These are phyloP conservation scores for Pteropus rufus DNA, from an alignment of 2,797 vertebrate species.

Conservation along the genomic window DNA sequence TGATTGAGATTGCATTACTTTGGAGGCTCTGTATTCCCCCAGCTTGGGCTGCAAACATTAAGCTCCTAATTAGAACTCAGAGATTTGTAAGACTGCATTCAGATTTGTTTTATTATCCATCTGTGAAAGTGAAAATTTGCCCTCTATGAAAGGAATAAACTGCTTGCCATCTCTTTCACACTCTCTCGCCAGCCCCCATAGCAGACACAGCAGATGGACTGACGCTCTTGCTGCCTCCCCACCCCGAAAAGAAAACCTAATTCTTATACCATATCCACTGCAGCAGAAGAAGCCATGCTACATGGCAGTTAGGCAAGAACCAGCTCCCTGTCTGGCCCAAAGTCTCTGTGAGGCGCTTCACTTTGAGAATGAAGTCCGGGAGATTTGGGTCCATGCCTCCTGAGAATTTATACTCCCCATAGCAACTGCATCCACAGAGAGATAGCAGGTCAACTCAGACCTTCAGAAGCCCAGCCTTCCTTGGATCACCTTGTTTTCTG, in stretches of 20 bases:
- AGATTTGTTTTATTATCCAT: not conserved
- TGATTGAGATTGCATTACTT: constrained; percentile 1
- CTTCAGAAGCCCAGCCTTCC: not conserved
- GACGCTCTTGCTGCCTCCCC: not conserved
- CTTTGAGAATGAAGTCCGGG: not conserved
- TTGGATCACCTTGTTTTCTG: not conserved
- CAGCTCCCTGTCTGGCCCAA: not conserved
- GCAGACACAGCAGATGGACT: not conserved
- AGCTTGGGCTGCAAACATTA: not conserved
- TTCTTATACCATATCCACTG: not conserved
- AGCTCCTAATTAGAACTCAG: not conserved
- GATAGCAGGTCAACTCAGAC: too few species aligned
- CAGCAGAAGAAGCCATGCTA: not conserved
- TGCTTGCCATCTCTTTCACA: not conserved
- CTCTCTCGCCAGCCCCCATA: not conserved
- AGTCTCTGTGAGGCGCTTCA: not conserved
- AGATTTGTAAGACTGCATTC: not conserved
- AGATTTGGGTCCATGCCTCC: not conserved
- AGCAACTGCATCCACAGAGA: not conserved
- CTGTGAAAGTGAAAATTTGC: not conserved
- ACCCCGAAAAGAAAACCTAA: not conserved
- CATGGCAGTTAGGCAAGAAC: not conserved
- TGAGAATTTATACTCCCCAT: not conserved
- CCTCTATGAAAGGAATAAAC: not conserved
- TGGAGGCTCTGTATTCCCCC: not conserved